A percentile compares a stretch with the other conserved stretches of the same genome.
Conservation (phyloP, 1,140 invertebrate genomes). For the Cylas formicarius region DNA sequence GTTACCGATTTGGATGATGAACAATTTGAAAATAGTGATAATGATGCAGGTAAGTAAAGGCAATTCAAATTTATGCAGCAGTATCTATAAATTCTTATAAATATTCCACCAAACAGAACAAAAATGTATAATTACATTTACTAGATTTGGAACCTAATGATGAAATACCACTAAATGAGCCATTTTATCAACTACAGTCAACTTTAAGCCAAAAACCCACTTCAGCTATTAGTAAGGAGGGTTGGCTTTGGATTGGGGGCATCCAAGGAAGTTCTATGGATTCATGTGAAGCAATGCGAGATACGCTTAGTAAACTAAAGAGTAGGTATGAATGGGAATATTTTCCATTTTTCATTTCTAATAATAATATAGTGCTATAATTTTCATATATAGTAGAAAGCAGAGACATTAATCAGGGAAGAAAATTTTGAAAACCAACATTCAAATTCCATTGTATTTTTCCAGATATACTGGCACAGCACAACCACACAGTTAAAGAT, state of each 20-base stretch:
- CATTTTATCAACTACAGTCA: too few species aligned
- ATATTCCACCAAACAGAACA: too few species aligned
- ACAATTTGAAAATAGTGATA: slow-evolving; percentile 45
- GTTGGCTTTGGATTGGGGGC: slow-evolving; percentile 76
- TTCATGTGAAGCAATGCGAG: slow-evolving; percentile 51
- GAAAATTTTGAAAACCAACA: too few species aligned
- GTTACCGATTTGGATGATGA: slow-evolving; percentile 51
- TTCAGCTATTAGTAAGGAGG: slow-evolving; percentile 45
- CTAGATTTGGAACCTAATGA: slow-evolving; percentile 10
- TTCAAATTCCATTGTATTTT: slow-evolving; percentile 15
- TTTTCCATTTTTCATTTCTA: not conserved
- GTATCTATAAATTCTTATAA: not conserved
- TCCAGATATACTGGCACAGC: slow-evolving; percentile 29
- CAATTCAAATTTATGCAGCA: not conserved
- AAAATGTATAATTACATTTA: not conserved
- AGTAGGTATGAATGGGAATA: slow-evolving; percentile 60
- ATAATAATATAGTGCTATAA: not conserved
- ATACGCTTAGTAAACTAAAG: slow-evolving; percentile 66
- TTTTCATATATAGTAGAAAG: not conserved
- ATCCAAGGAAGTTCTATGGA: slow-evolving; percentile 54
- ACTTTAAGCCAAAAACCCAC: slow-evolving; percentile 11
- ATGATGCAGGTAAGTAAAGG: slow-evolving; percentile 40
- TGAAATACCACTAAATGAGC: slow-evolving; percentile 13
- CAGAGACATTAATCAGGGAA: not conserved
- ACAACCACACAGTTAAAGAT: slow-evolving; percentile 56